These are phyloP conservation scores for Megaleporinus macrocephalus DNA, from an alignment of 2,113 vertebrate species.

Conservation along the genomic window DNA sequence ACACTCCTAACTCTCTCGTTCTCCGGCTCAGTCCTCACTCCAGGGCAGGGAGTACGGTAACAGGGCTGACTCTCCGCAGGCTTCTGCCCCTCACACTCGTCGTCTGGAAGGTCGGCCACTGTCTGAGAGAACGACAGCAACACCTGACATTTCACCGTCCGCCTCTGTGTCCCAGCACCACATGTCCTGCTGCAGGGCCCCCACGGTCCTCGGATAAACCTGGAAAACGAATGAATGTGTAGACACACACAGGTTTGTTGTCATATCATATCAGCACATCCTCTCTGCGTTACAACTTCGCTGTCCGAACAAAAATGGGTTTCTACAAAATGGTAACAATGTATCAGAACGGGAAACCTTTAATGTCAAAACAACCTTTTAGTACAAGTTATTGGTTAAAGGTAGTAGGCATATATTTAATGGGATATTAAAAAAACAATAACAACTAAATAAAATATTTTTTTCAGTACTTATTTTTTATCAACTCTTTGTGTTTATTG, in stretches of 20 bases:
- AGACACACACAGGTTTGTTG: slow-evolving; percentile 9
- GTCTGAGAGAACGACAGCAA: slow-evolving; percentile 94
- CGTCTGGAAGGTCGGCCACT: slow-evolving; percentile 89
- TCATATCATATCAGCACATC: neutral
- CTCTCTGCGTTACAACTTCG: neutral
- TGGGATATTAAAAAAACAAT: too few relatives aligned
- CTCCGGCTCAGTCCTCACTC: slow-evolving; percentile 62
- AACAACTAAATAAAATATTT: too few relatives aligned
- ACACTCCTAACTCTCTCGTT: slow-evolving; percentile 43
- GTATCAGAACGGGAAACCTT: too few relatives aligned
- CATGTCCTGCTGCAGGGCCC: slow-evolving; percentile 89
- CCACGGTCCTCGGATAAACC: slow-evolving; percentile 92
- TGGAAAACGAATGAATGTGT: slow-evolving; percentile 59
- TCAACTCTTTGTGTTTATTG: too few relatives aligned
- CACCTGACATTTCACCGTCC: slow-evolving; percentile 89
- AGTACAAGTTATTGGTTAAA: too few relatives aligned
- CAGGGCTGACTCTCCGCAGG: slow-evolving; percentile 83
- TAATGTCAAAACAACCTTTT: too few relatives aligned
- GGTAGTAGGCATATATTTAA: too few relatives aligned
- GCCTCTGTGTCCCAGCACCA: slow-evolving; percentile 85
- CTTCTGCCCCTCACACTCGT: slow-evolving; percentile 91
- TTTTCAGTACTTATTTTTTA: too few relatives aligned
- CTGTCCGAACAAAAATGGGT: too few relatives aligned
- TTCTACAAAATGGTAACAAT: too few relatives aligned
- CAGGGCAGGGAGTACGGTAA: slow-evolving; percentile 84